phyloP scores from a whole-genome alignment of 1,140 invertebrate genomes.

The Nixonia krombeini region DNA sequence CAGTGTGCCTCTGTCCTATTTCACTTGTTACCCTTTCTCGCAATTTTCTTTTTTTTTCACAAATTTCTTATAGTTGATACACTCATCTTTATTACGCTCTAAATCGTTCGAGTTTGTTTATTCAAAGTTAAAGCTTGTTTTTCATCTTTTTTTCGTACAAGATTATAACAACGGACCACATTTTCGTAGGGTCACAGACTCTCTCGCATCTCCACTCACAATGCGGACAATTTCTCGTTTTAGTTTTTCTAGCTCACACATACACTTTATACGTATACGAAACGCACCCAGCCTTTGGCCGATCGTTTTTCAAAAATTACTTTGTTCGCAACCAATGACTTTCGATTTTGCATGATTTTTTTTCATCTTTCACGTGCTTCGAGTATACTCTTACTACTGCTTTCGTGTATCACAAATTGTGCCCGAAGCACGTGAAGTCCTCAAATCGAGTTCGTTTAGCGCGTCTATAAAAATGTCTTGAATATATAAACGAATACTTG shows the following conservation, averaged over 20 bases:
- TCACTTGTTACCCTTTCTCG: conserved; percentile 24
- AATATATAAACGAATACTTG: too few species aligned
- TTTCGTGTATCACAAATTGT: conserved; percentile 45
- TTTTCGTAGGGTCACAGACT: conserved; percentile 41
- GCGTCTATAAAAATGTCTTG: too few species aligned
- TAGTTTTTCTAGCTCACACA: conserved; percentile 11
- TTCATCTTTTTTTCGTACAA: conserved; percentile 48
- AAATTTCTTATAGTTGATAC: conserved; percentile 38
- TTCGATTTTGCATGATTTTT: conserved; percentile 1
- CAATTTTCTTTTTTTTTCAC: too few species aligned
- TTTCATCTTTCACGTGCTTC: conserved; percentile 19
- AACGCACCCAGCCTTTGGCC: conserved; percentile 36
- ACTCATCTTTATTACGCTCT: conserved; percentile 45
- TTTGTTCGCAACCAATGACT: not conserved
- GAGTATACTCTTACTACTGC: conserved; percentile 30
- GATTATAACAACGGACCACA: conserved; percentile 49
- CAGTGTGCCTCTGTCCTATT: conserved; percentile 35
- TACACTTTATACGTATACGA: conserved; percentile 38
- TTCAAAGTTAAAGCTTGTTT: conserved; percentile 62
- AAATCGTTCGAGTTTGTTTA: conserved; percentile 60
- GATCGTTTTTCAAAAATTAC: conserved; percentile 19
- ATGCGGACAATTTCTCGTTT: conserved; percentile 30
- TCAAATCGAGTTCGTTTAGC: too few species aligned
- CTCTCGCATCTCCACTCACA: conserved; percentile 34
- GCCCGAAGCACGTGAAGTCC: conserved; percentile 31